Evolutionary conservation across 2,888 invertebrate genomes (phyloP).

Genomic region (Taphrorychus bicolor): DNA sequence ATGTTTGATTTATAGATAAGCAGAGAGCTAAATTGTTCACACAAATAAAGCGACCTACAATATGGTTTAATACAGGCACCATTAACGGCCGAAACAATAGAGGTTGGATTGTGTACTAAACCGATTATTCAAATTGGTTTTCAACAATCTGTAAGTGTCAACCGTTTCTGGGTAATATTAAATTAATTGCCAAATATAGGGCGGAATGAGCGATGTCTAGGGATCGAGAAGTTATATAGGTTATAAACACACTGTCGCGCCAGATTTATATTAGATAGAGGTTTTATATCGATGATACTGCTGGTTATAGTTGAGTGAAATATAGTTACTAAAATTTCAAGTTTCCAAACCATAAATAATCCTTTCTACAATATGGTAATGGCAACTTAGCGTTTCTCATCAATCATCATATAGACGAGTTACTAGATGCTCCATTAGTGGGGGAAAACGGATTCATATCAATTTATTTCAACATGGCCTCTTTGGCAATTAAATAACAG

Average conservation of each 20-base stretch:
- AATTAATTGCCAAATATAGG: neutral
- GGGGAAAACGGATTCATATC: neutral
- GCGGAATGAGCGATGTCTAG: neutral
- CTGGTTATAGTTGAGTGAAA: neutral
- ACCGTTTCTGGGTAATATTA: neutral
- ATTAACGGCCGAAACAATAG: neutral
- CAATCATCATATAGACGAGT: neutral
- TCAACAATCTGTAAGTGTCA: neutral
- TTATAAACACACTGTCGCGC: too few relatives aligned
- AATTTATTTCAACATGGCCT: neutral
- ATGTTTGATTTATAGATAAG: constrained; percentile 2
- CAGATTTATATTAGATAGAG: neutral
- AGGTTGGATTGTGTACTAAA: neutral
- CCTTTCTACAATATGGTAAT: neutral
- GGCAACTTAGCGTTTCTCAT: neutral
- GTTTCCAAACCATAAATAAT: neutral
- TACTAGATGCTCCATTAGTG: neutral
- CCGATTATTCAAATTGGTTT: constrained; percentile 1
- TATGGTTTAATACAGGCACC: constrained; percentile 1
- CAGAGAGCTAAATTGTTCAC: neutral
- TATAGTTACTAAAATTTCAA: neutral
- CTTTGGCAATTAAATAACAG: neutral
- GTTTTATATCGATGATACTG: neutral
- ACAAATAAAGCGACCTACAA: constrained; percentile 2
- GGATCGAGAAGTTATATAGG: neutral